These are phyloP conservation scores for Papilio polytes DNA, from an alignment of 1,140 invertebrate genomes.

Conservation along the genomic window DNA sequence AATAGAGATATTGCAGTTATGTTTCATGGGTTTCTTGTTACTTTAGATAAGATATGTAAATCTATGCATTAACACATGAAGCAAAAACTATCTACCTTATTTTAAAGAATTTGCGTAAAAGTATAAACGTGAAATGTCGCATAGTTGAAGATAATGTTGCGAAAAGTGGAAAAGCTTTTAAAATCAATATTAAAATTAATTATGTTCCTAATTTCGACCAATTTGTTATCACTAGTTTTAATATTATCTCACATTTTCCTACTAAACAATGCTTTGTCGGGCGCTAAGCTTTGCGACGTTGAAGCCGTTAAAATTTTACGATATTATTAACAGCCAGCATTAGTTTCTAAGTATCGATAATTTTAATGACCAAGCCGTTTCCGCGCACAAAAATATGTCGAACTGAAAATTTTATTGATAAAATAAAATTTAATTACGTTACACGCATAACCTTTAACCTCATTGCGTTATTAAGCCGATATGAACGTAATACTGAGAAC, in stretches of 20 bases:
- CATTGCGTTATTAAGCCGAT: neutral
- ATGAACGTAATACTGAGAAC: neutral
- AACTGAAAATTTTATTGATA: conserved; percentile 1
- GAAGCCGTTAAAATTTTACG: conserved; percentile 31
- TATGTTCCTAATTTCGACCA: too few relatives aligned
- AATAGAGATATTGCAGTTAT: too few relatives aligned
- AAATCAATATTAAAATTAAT: too few relatives aligned
- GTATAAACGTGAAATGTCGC: too few relatives aligned
- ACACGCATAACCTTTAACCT: conserved; percentile 23
- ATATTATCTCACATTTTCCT: neutral
- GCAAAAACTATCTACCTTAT: too few relatives aligned
- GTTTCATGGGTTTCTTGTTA: too few relatives aligned
- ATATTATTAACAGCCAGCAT: conserved; percentile 25
- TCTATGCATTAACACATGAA: too few relatives aligned
- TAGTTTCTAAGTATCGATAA: conserved; percentile 34
- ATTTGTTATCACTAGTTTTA: neutral
- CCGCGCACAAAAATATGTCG: conserved; percentile 28
- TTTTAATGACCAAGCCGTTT: conserved; percentile 25
- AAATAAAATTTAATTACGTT: conserved; percentile 20
- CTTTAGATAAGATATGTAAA: too few relatives aligned
- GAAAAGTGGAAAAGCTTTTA: too few relatives aligned
- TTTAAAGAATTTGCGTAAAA: too few relatives aligned
- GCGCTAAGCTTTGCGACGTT: neutral
- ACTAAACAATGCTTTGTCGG: conserved; percentile 9
- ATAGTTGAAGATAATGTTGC: too few relatives aligned